Evolutionary conservation across 1,140 invertebrate species (phyloP), one percentile per base, ranked within the genome.

Genomic region (Phocides pigmalion): DNA sequence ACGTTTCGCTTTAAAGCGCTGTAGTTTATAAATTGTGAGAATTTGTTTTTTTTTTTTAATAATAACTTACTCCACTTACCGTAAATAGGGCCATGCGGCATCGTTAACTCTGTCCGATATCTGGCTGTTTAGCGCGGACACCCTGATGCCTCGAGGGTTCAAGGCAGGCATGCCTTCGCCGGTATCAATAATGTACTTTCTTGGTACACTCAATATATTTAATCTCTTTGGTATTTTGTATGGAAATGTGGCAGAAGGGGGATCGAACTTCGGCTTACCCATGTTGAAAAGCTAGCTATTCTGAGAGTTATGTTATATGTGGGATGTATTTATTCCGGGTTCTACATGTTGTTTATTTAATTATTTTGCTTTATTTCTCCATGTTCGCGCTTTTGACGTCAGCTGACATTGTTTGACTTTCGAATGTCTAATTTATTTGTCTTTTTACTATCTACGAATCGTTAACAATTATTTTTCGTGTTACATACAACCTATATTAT

Each of bases 201-300:
- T 73, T 0, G 88, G 85, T 0, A 82, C 62, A 58, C 88, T 88
- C 17, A 90, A 61, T 3, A 83, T 68, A 46, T 89, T 88, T 28
- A 84, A 54, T 19, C 88, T 71, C 44, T 67, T 84, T 0, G 66
- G 28, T 64, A 90, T 89, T 59, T 84, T 88, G 67, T 89, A 89
- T 0, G 85, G 86, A 17, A 80, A 90, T 3, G 75, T 79, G 6
- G 8, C 44, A 0, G 85, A 84, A 0, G 87, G 87, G 2, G 65
- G 75, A 54, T 90, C 87, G 41, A 64, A 79, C 32, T 82, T 81
- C 3, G 79, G 76, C 22, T 86, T 90, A 28, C 70, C 78, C 87
- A 90, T 90, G 25, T 50, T 77, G 66, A 6, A 15, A 35, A 68
- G 73, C 76, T 84, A 81, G 79, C 82, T 76, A 68, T 64, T 79